Percentiles rank a stretch among this genome's conserved stretches.
Evolutionary conservation across 2,797 vertebrate genomes (phyloP).

Genomic region (Artibeus jamaicensis): DNA sequence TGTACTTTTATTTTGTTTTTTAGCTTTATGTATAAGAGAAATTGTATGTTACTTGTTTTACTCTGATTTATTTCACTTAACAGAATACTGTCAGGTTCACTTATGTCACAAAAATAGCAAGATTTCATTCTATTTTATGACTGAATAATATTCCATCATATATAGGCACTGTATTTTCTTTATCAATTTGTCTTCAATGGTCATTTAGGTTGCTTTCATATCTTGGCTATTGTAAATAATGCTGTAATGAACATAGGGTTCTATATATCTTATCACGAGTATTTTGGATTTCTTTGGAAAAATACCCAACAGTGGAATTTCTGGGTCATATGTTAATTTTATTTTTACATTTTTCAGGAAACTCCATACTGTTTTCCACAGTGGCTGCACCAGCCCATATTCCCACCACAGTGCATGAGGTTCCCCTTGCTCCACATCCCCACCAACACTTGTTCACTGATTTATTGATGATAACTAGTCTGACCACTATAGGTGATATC

Average conservation of each 20-base stretch:
- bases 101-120: not conserved
- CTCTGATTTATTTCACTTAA: not conserved
- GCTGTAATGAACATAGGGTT: not conserved
- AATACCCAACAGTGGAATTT: not conserved
- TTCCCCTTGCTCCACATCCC: not conserved
- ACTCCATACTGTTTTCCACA: not conserved
- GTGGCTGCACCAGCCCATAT: not conserved
- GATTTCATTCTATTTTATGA: not conserved
- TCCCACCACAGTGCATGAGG: not conserved
- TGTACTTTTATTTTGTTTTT: not conserved
- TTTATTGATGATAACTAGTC: not conserved
- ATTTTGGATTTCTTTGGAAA: not conserved
- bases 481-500: not conserved
- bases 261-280: not conserved
- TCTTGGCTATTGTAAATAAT: not conserved
- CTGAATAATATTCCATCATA: not conserved
- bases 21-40: not conserved
- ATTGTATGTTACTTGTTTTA: not conserved
- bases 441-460: not conserved
- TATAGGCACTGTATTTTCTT: not conserved
- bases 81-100: not conserved
- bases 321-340: not conserved
- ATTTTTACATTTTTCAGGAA: not conserved
- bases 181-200: not conserved
- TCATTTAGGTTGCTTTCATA: not conserved